Evolutionary conservation across 2,888 invertebrate species (phyloP), one percentile per base, ranked within the genome.

Genomic region (Taenaris catops): DNA sequence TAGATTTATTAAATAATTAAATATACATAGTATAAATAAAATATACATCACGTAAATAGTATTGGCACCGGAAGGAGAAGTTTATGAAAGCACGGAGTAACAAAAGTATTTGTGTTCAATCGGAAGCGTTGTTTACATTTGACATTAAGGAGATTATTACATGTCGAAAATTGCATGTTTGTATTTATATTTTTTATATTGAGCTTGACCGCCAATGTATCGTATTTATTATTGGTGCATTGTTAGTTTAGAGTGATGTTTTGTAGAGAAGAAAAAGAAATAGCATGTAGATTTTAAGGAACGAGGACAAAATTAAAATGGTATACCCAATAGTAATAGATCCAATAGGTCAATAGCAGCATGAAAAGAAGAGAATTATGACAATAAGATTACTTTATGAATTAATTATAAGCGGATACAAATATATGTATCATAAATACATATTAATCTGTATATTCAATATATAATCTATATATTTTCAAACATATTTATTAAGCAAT

Each of bases 301-400:
- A 46, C 18, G 39, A 49, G 53, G 51, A 51, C 50, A 52, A 57
- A 67, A 58, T 53, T 60, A 57, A 58, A 21, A 25, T 31, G 55
- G 56, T 67, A 70, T 81, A 83, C 81, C 81, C 80, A 76, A 79
- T 76, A 74, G 68, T 70, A 74, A 57, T 66, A 80, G 70, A 72
- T 84, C 80, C 84, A 66, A 69, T 55, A 75, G 76, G 76, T 71
- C 75, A 58, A 69, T 56, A 72, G 86, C 84, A 74, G 86, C 86
- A 62, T 86, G 84, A 71, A 80, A 68, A 64, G 54, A 64, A 71
- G 63, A 71, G 55, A 76, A 71, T 72, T 72, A 79, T 74, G 73
- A 78, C 71, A 71, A 79, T 80, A 78, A 81, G 74, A 66, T 75
- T 51, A 50, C 35, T 44, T 52, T 39, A 32, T 20, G 25, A 37